Percentiles rank a stretch among this genome's conserved stretches.
Conservation (phyloP, 2,888 invertebrate genomes). For the Heteropelma amictum region DNA sequence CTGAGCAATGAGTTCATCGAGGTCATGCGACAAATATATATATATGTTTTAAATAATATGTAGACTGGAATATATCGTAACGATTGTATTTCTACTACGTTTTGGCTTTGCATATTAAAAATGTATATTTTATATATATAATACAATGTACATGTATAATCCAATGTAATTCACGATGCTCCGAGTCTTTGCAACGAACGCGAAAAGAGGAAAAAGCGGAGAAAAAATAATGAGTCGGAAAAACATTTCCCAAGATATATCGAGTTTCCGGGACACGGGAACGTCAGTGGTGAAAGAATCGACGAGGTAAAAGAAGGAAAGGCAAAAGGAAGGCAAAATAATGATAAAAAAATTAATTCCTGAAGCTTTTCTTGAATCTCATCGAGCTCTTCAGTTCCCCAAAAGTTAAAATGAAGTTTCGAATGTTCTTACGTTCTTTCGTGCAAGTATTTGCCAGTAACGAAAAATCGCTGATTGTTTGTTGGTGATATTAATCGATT, state of each 20-base stretch:
- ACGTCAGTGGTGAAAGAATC: slow-evolving; percentile 1
- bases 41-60: too few relatives aligned
- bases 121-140: not conserved
- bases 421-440: too few relatives aligned
- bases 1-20: not conserved
- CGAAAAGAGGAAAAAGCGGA: not conserved
- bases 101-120: not conserved
- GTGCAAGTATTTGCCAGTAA: too few relatives aligned
- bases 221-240: slow-evolving; percentile 2
- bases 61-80: too few relatives aligned
- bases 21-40: slow-evolving; percentile 15
- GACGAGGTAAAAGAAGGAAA: not conserved
- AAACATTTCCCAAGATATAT: slow-evolving; percentile 16
- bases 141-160: not conserved
- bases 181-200: slow-evolving; percentile 3
- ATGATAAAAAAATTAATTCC: not conserved
- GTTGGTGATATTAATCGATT: too few relatives aligned
- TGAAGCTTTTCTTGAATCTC: not conserved
- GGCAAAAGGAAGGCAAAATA: not conserved
- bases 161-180: too few relatives aligned
- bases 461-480: too few relatives aligned
- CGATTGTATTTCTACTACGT: too few relatives aligned
- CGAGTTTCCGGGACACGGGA: slow-evolving; percentile 7
- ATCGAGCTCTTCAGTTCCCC: not conserved
- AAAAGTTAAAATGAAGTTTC: too few relatives aligned